Evolutionary conservation across 2,113 vertebrate species (phyloP).

Genomic region (Piprites chloris): DNA sequence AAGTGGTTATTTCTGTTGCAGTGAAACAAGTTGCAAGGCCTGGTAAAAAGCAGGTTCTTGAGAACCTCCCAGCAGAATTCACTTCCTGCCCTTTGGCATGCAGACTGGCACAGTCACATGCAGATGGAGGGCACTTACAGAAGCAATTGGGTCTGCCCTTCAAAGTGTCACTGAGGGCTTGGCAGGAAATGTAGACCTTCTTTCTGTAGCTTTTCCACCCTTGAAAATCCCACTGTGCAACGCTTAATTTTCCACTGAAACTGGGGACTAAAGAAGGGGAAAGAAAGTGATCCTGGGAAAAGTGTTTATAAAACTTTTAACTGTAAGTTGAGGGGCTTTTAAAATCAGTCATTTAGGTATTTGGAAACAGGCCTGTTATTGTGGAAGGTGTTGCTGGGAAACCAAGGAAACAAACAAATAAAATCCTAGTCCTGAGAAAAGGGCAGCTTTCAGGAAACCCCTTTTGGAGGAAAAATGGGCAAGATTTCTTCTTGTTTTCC

Average conservation of each 20-base stretch:
- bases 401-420: not conserved
- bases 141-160: not conserved
- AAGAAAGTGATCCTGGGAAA: not conserved
- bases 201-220: not conserved
- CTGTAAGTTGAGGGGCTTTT: not conserved
- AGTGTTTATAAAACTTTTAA: not conserved
- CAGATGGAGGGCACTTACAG: not conserved
- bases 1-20: not conserved
- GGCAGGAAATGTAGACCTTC: not conserved
- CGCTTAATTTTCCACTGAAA: not conserved
- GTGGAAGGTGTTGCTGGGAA: conserved; percentile 47
- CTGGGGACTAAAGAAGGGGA: not conserved
- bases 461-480: not conserved
- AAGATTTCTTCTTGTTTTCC: not conserved
- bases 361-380: not conserved
- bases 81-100: not conserved
- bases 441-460: not conserved
- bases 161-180: not conserved
- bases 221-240: not conserved
- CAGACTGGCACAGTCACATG: not conserved
- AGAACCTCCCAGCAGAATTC: not conserved
- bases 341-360: conserved; percentile 25
- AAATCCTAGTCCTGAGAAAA: not conserved
- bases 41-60: not conserved
- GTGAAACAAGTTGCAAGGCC: not conserved